These are phyloP conservation scores for Diadegma fenestrale DNA, from an alignment of 2,888 invertebrate genomes.

Conservation along the genomic window DNA sequence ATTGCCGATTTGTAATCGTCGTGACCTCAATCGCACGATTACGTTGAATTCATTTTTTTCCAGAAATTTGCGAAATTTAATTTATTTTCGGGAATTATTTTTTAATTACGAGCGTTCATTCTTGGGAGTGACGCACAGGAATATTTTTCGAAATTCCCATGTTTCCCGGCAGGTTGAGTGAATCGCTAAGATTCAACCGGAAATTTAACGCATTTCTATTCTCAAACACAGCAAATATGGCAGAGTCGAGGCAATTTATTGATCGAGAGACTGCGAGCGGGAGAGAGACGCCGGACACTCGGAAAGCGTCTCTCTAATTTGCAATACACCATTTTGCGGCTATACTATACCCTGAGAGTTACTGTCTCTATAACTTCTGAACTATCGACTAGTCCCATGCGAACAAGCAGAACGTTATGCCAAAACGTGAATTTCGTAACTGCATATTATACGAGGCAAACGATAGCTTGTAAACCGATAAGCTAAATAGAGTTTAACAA, in stretches of 20 bases:
- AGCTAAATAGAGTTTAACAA: neutral
- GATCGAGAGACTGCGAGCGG: conserved; percentile 54
- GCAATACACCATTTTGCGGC: conserved; percentile 34
- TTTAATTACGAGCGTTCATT: neutral
- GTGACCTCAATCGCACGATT: no score
- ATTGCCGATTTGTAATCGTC: neutral
- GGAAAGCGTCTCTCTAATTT: conserved; percentile 58
- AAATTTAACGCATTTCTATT: conserved; percentile 25
- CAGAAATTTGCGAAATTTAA: neutral
- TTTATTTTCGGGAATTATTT: neutral
- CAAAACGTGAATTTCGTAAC: neutral
- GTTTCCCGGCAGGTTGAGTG: neutral
- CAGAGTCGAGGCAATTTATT: conserved; percentile 53
- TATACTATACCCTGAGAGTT: neutral
- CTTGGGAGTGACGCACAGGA: neutral
- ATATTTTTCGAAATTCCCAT: neutral
- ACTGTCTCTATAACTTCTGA: neutral
- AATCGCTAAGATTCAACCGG: conserved; percentile 5
- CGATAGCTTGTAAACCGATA: neutral
- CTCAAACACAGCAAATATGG: conserved; percentile 16
- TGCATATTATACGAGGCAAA: neutral
- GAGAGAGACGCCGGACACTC: conserved; percentile 47
- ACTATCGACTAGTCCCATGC: neutral
- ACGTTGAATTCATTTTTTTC: no score
- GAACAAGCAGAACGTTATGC: neutral